Percentiles rank a stretch among this genome's conserved stretches.
Evolutionary conservation across 1,140 invertebrate species (phyloP).

Genomic region (Drosophila quadrilineata): DNA sequence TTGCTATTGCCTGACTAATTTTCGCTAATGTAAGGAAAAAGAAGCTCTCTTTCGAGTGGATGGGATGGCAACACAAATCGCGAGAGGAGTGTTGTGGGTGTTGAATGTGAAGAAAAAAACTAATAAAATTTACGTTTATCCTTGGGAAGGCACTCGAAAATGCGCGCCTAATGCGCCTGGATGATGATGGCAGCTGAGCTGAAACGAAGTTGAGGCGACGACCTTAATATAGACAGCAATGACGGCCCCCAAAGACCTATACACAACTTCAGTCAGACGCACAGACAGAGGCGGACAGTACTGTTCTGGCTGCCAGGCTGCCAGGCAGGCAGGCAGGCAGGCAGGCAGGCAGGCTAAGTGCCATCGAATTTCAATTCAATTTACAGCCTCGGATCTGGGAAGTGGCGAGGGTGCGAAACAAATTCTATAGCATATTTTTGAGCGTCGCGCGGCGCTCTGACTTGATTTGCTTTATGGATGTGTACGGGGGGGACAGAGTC

Average conservation of each 20-base stretch:
- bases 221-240: constrained; percentile 73
- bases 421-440: constrained; percentile 70
- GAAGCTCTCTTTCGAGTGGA: no score
- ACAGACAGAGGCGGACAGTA: no score
- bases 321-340: constrained; percentile 9
- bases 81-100: not conserved
- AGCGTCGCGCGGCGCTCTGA: constrained; percentile 47
- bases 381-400: constrained; percentile 54
- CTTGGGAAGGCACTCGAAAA: constrained; percentile 74
- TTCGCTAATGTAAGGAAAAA: constrained; percentile 72
- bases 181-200: constrained; percentile 52
- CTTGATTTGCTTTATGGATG: constrained; percentile 40
- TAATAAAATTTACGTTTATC: constrained; percentile 80
- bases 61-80: not conserved
- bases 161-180: constrained; percentile 68
- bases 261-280: constrained; percentile 8
- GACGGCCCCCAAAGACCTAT: constrained; percentile 41
- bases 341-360: constrained; percentile 56
- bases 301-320: constrained; percentile 7
- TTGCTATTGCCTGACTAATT: constrained; percentile 61
- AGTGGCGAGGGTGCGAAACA: constrained; percentile 61
- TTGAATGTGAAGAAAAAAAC: constrained; percentile 48
- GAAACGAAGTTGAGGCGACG: constrained; percentile 35
- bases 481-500: not conserved
- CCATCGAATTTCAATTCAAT: constrained; percentile 80